A percentile compares a stretch with the other conserved stretches of the same genome.
Evolutionary conservation across 2,888 invertebrate species (phyloP).

Genomic region (Agrochola litura): DNA sequence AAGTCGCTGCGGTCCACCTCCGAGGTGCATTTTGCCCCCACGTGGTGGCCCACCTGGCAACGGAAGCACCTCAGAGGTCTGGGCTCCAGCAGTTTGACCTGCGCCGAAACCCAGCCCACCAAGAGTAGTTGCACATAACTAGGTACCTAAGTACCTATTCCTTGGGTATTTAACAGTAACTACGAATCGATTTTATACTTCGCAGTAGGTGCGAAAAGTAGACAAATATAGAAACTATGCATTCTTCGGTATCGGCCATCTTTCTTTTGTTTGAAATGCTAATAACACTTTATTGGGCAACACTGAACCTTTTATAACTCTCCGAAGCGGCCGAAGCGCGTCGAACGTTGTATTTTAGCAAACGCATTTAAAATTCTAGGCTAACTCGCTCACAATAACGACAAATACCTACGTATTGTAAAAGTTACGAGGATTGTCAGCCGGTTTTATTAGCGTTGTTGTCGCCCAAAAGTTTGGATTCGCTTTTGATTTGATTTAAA

Average conservation of each 20-base stretch:
- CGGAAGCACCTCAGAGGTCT: too few relatives aligned
- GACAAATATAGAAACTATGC: too few relatives aligned
- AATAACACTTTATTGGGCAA: conserved; percentile 17
- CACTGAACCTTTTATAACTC: neutral
- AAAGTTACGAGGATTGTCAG: conserved; percentile 58
- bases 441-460: conserved; percentile 53
- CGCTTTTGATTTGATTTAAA: conserved; percentile 60
- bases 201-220: too few relatives aligned
- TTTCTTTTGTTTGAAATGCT: conserved; percentile 6
- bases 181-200: too few relatives aligned
- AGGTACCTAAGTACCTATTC: too few relatives aligned
- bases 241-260: neutral
- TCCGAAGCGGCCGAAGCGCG: neutral
- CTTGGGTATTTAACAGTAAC: too few relatives aligned
- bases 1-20: too few relatives aligned
- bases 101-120: too few relatives aligned
- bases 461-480: conserved; percentile 54
- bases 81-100: too few relatives aligned
- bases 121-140: too few relatives aligned
- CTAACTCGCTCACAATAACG: conserved; percentile 47
- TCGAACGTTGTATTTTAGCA: conserved; percentile 19
- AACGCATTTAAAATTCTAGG: conserved; percentile 47
- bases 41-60: too few relatives aligned
- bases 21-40: too few relatives aligned
- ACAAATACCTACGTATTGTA: conserved; percentile 61